A percentile compares a stretch with the other conserved stretches of the same genome.
Conservation (phyloP, 2,888 invertebrate genomes). For the Macropis europaea region DNA sequence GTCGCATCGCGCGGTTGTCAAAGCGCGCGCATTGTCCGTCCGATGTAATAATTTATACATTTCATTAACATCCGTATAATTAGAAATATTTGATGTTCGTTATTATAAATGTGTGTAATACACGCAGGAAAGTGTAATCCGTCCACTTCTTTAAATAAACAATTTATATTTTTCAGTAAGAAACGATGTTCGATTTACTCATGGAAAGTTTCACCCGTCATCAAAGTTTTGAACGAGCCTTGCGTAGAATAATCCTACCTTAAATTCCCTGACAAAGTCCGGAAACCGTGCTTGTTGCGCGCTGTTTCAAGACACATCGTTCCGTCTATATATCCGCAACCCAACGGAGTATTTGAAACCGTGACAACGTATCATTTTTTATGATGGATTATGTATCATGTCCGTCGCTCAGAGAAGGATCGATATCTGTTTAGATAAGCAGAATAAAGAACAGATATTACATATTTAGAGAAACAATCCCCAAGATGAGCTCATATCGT, state of each 20-base stretch:
- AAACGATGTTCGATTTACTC: background rate
- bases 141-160: conserved; percentile 30
- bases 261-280: no score
- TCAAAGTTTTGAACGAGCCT: no score
- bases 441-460: conserved; percentile 27
- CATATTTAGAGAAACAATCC: conserved; percentile 8
- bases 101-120: background rate
- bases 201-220: background rate
- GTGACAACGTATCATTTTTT: background rate
- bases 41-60: background rate
- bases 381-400: conserved; percentile 3
- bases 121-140: background rate
- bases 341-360: background rate
- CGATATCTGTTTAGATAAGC: conserved; percentile 52
- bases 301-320: no score
- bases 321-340: no score
- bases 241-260: no score
- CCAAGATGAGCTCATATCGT: background rate
- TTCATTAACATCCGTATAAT: background rate
- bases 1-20: background rate
- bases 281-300: background rate
- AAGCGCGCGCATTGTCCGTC: conserved; percentile 2
- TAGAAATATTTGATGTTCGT: conserved; percentile 21
- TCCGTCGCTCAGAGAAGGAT: conserved; percentile 6
- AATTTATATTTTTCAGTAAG: background rate